phyloP scores from a whole-genome alignment of 2,888 invertebrate genomes.

The Pharmacophagus antenor region DNA sequence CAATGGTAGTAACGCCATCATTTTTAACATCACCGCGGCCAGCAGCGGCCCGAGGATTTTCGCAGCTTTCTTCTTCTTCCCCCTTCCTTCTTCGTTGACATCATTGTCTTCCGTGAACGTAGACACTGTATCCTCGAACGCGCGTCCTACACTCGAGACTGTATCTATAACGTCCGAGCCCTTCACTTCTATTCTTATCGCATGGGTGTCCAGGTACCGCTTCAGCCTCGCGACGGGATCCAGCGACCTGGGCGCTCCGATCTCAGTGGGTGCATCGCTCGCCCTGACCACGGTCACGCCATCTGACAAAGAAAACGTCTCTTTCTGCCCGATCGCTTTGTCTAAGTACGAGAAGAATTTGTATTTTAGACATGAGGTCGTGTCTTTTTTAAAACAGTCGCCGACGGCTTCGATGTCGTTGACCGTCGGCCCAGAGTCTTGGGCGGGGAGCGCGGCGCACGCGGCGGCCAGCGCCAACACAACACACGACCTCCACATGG shows the following conservation, averaged over 20 bases:
- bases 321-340: constrained; percentile 90
- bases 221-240: constrained; percentile 86
- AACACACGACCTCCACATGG: constrained; percentile 66
- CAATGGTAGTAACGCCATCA: constrained; percentile 88
- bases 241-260: constrained; percentile 88
- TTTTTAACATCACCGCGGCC: constrained; percentile 87
- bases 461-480: constrained; percentile 69
- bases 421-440: constrained; percentile 85
- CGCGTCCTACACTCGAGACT: constrained; percentile 89
- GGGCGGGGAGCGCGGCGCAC: constrained; percentile 84
- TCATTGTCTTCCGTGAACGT: constrained; percentile 83
- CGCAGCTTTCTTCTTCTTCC: constrained; percentile 91
- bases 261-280: constrained; percentile 84
- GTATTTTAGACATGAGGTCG: constrained; percentile 91
- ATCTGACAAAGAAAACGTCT: constrained; percentile 89
- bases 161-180: constrained; percentile 91
- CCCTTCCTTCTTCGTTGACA: constrained; percentile 84
- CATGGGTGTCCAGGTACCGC: constrained; percentile 89
- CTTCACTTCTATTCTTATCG: constrained; percentile 91
- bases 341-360: constrained; percentile 93
- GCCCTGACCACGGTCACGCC: constrained; percentile 92
- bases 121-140: constrained; percentile 87
- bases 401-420: constrained; percentile 90
- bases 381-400: constrained; percentile 91
- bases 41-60: constrained; percentile 89